Base-by-base conservation (phyloP, 2,113 vertebrate species). In the Craseonycteris thonglongyai region DNA sequence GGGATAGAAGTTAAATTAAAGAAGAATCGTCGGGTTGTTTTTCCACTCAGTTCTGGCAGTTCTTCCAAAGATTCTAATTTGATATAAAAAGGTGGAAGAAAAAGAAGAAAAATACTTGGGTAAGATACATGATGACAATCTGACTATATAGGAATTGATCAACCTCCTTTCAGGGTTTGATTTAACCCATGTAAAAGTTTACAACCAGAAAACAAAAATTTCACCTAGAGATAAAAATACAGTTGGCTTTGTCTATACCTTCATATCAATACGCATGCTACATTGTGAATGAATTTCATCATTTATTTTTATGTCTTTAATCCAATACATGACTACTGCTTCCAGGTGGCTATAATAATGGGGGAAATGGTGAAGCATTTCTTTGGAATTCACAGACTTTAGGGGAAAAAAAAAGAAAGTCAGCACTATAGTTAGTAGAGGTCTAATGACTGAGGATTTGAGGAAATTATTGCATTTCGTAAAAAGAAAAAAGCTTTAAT, bases 1-100 rank as follows among this genome's bases (percentile, higher is more conserved):
- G 99, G 99, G 96, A 99, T 98, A 78, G 99, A 99, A 93, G 99
- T 99, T 97, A 99, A 98, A 98, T 99, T 99, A 98, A 99, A 99
- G 98, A 99, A 99, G 98, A 99, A 99, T 97, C 99, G 98, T 49
- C 99, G 99, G 69, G 98, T 97, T 35, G 99, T 99, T 98, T 98
- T 99, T 95, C 99, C 99, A 97, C 98, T 99, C 26, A 98, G 97
- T 97, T 99, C 99, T 87, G 99, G 99, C 96, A 99, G 97, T 91
- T 99, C 99, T 98, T 99, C 99, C 98, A 99, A 98, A 95, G 99
- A 98, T 98, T 99, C 99, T 99, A 95, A 51, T 98, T 96, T 91
- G 79, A 96, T 97, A 86, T 76, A 91, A 86, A 96, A 66, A 63
- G 68, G 85, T 84, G 49, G 58, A 12, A 26, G n/a, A 51, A 95